These are phyloP conservation scores for Smutsia gigantea DNA, from an alignment of 2,797 vertebrate species.

Conservation along the genomic window DNA sequence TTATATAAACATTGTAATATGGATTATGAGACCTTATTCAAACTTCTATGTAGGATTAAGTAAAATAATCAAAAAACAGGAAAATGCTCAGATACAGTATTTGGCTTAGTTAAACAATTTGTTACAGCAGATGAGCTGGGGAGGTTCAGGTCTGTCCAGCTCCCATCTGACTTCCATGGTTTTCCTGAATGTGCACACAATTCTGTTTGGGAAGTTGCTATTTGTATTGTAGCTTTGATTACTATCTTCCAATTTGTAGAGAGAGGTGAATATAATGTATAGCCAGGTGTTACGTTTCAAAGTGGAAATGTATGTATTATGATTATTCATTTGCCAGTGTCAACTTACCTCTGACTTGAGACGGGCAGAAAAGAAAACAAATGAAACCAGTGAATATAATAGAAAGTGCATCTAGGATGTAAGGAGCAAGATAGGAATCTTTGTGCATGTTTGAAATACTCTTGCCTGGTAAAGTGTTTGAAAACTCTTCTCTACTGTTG, in stretches of 20 bases:
- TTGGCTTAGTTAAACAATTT: background rate
- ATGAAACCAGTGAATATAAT: background rate
- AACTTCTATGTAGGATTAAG: conserved; percentile 15
- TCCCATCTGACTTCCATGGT: background rate
- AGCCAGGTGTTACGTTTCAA: background rate
- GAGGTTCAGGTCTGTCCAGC: background rate
- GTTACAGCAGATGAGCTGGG: background rate
- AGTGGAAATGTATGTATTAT: background rate
- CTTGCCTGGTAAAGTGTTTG: background rate
- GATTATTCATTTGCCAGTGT: background rate
- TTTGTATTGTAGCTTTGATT: background rate
- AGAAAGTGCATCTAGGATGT: background rate
- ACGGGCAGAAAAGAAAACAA: background rate
- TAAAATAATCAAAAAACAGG: conserved; percentile 13
- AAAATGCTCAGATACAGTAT: background rate
- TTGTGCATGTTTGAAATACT: background rate
- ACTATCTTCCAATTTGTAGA: background rate
- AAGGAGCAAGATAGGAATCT: background rate
- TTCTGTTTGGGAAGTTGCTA: background rate
- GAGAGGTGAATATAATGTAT: background rate
- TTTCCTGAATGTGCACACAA: background rate
- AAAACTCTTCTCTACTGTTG: background rate
- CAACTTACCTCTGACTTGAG: background rate
- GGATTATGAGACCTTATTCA: background rate
- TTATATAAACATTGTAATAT: background rate